phyloP scores from a whole-genome alignment of 2,113 vertebrate species.

The Petromus typicus region DNA sequence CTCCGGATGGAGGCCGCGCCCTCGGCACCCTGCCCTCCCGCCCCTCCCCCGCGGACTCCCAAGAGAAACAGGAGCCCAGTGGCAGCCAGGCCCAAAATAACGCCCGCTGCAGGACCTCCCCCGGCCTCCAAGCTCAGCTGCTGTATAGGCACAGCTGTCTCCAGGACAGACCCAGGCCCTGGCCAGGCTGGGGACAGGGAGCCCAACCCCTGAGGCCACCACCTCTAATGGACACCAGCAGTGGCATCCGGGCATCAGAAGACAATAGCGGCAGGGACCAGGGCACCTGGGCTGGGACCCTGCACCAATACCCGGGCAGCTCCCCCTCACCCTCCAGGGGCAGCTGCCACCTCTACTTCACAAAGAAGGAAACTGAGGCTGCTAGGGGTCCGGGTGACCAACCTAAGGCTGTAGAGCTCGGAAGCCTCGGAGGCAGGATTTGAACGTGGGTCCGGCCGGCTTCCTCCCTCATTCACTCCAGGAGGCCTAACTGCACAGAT shows the following conservation, averaged over 20 bases:
- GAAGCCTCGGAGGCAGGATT: neutral
- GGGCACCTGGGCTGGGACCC: neutral
- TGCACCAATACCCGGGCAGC: neutral
- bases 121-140: conserved; percentile 72
- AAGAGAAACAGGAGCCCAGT: conserved; percentile 73
- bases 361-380: conserved; percentile 16
- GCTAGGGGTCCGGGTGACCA: neutral
- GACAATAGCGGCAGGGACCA: conserved; percentile 50
- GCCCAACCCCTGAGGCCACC: neutral
- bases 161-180: conserved; percentile 66
- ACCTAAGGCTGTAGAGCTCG: neutral
- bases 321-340: no score
- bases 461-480: conserved; percentile 18
- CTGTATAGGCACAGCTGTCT: conserved; percentile 78
- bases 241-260: conserved; percentile 50
- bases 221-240: conserved; percentile 65
- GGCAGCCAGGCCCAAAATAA: conserved; percentile 81
- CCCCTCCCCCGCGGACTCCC: conserved; percentile 26
- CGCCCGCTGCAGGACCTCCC: conserved; percentile 68
- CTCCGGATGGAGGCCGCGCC: neutral
- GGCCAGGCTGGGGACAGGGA: conserved; percentile 55
- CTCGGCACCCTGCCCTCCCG: neutral
- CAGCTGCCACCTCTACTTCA: neutral
- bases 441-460: neutral
- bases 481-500: neutral